These are phyloP conservation scores for Julus scandinavius DNA, from an alignment of 2,888 invertebrate species.

Conservation along the genomic window DNA sequence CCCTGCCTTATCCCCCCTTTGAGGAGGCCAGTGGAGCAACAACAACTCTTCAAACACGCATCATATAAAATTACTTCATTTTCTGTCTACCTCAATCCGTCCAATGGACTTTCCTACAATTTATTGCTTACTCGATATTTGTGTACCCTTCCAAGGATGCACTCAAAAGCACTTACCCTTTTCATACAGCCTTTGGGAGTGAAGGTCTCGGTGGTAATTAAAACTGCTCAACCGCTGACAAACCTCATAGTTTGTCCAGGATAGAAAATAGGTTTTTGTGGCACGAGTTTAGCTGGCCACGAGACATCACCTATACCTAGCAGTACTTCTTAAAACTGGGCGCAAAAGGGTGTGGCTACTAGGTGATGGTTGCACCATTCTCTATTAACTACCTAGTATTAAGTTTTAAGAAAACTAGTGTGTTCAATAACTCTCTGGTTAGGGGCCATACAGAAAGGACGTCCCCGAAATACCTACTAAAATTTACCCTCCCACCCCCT, in stretches of 20 bases:
- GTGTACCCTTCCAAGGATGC: background rate
- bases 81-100: slow-evolving; percentile 22
- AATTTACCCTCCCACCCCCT: too few species aligned
- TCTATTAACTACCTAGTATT: too few species aligned
- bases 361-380: too few species aligned
- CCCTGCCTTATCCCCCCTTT: background rate
- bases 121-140: slow-evolving; percentile 35
- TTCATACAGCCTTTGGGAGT: background rate
- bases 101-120: slow-evolving; percentile 21
- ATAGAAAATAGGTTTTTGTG: slow-evolving; percentile 34
- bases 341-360: background rate
- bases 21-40: slow-evolving; percentile 49
- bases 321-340: background rate
- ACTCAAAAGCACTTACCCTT: background rate
- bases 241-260: slow-evolving; percentile 40
- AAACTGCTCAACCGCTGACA: slow-evolving; percentile 14
- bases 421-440: too few species aligned
- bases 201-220: slow-evolving; percentile 16
- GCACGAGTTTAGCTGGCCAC: slow-evolving; percentile 22
- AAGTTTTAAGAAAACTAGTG: too few species aligned
- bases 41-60: background rate
- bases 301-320: slow-evolving; percentile 5
- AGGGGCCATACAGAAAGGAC: too few species aligned
- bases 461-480: too few species aligned
- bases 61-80: background rate